Percentiles rank a stretch among this genome's conserved stretches.
Evolutionary conservation across 2,888 invertebrate genomes (phyloP).

Genomic region (Dasysyrphus albostriatus): DNA sequence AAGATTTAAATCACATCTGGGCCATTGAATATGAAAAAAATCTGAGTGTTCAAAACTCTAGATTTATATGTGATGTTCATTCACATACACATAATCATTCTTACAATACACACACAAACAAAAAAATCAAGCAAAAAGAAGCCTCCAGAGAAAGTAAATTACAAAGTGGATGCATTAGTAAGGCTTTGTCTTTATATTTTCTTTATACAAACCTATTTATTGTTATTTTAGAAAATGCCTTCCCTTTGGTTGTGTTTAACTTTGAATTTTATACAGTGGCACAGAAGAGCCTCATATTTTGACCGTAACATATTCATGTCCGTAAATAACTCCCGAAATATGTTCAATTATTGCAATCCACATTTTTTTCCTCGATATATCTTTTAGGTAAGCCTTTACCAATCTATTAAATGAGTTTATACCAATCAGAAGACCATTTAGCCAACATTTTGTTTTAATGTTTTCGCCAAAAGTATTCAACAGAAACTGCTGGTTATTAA

Average conservation of each 20-base stretch:
- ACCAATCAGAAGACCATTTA: not conserved
- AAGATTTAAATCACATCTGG: conserved; percentile 1
- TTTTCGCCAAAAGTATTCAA: not conserved
- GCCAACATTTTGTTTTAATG: no score
- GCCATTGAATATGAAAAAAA: not conserved
- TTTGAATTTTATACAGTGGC: not conserved
- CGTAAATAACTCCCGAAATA: not conserved
- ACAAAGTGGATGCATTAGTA: conserved; percentile 47
- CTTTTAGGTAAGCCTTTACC: not conserved
- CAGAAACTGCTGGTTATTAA: not conserved
- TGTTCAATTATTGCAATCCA: not conserved
- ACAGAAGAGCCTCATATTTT: not conserved
- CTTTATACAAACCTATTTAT: conserved; percentile 17
- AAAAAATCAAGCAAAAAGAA: not conserved
- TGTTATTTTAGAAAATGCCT: conserved; percentile 46
- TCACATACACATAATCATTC: not conserved
- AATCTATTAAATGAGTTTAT: not conserved
- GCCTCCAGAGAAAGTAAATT: conserved; percentile 27
- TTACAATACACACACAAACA: not conserved
- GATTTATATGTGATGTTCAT: not conserved
- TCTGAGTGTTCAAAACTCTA: not conserved
- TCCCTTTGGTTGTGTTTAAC: not conserved
- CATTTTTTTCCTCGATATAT: not conserved
- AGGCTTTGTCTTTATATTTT: conserved; percentile 16
- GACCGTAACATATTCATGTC: not conserved